Evolutionary conservation across 1,140 invertebrate genomes (phyloP), one percentile per base, ranked within the genome.

Genomic region (Drosophila orosa): DNA sequence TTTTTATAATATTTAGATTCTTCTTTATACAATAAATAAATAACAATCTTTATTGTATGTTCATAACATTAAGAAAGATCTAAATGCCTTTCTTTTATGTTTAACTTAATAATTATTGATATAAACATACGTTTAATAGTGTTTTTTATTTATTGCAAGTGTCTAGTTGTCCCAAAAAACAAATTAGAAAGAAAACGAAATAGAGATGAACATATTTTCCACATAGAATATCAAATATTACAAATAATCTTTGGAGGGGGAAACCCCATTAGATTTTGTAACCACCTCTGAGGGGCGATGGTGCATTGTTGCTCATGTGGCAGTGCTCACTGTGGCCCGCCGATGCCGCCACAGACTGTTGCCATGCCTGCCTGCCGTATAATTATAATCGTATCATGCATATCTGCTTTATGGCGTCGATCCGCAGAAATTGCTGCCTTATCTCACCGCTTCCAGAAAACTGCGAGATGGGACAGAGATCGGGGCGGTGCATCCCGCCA

Each of bases 301-400:
- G n/a, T 25, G 27, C 10, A 31, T 33, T 12, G 48, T 52, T 33
- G 29, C 29, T 22, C 13, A 15, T 22, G 8, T 8, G 29, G 3
- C 31, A 54, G 50, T 22, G 19, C 8, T 35, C 50, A 54, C 50
- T 54, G 50, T 54, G 31, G 50, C 31, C n/a, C n/a, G 6, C 9
- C 31, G 19, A n/a, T 22, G 44, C 19, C 33, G 58, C 27, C 19
- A 17, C 33, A 22, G 60, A 15, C 47, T 39, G 79, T 40, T 42
- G 68, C 69, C 69, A 63, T 63, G 69, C 71, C 37, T 74, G 52
- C 37, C 56, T 44, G 60, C 72, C 54, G 47, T 76, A 67, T 76
- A 76, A 76, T 76, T 76, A 76, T 76, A 76, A 76, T 76, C 73
- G 74, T 76, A 76, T 76, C 72, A 75, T 63, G 71, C 33, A 54